Evolutionary conservation across 2,797 vertebrate species (phyloP), one percentile per base, ranked within the genome.

Genomic region (Lutjanus campechanus): DNA sequence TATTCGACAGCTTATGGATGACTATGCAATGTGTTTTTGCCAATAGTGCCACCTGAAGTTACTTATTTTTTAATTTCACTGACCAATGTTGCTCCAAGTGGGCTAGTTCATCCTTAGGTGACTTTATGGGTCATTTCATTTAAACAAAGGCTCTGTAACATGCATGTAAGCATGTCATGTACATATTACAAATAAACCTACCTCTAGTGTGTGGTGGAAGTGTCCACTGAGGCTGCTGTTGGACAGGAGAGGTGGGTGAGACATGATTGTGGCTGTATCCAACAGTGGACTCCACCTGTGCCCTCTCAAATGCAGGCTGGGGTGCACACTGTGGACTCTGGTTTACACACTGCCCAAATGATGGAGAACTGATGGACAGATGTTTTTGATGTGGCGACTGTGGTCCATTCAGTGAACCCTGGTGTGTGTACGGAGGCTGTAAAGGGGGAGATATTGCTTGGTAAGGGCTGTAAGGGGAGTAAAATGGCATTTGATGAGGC

Each of bases 191-290:
- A 6, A 54, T 11, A 13, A 25, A 80, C 77, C 15, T 19, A 94
- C 94, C 93, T 81, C 36, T 77, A 1, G 64, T 62, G 19, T 82
- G 56, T 7, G 77, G 29, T 17, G 88, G 43, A 58, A 61, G 49
- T 0, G 70, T 69, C 89, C 89, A 92, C 43, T 78, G 88, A 76
- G 91, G 77, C 69, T 92, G 93, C 41, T 89, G 90, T 11, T 87
- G 77, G 84, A 84, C 6, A 13, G 85, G 84, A 29, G 79, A 85
- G 0, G 44, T 17, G 44, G 85, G 66, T 0, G 47, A 82, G 8
- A 8, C 25, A n/a, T 55, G 67, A 22, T 12, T n/a, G 40, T 76
- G 55, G 11, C 22, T 16, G 44, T 46, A 79, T 64, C 76, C 68
- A 0, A 56, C 50, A 40, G 72, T 59, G 20, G 72, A 40, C 2